These are phyloP conservation scores for Sthenelais limicola DNA, from an alignment of 2,888 invertebrate species.

Conservation along the genomic window DNA sequence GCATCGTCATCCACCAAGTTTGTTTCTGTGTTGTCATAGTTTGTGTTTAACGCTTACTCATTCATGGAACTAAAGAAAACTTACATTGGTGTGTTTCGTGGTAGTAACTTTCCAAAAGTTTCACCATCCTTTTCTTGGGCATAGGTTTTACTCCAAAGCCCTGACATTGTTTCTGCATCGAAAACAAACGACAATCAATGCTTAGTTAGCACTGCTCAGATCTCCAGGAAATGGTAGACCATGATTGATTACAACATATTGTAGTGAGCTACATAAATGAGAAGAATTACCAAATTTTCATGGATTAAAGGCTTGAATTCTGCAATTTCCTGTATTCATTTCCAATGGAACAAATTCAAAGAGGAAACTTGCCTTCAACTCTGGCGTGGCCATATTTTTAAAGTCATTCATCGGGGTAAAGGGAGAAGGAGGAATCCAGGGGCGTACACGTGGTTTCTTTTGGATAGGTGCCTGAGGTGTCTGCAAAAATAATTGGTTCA, in stretches of 20 bases:
- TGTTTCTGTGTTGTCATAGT: no score
- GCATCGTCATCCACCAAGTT: no score
- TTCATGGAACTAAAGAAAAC: no score
- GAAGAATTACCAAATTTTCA: no score
- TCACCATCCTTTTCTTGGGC: conserved; percentile 75
- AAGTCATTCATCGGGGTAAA: conserved; percentile 76
- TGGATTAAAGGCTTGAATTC: not conserved
- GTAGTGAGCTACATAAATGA: no score
- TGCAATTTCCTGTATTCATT: not conserved
- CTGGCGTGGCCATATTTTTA: conserved; percentile 75
- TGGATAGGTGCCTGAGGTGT: not conserved
- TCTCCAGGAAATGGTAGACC: not conserved
- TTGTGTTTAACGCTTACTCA: no score
- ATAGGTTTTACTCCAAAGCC: conserved; percentile 76
- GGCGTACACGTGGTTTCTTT: no score
- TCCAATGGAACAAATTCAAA: not conserved
- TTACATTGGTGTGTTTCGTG: conserved; percentile 75
- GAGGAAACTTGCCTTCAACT: conserved; percentile 73
- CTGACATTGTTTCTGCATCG: conserved; percentile 74
- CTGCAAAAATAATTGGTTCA: not conserved
- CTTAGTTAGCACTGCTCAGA: not conserved
- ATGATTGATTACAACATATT: not conserved
- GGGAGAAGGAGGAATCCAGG: conserved; percentile 60
- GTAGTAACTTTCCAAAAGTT: conserved; percentile 76
- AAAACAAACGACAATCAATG: not conserved